Evolutionary conservation across 2,888 invertebrate genomes (phyloP).

Genomic region (Disparrhopalites patrizii): DNA sequence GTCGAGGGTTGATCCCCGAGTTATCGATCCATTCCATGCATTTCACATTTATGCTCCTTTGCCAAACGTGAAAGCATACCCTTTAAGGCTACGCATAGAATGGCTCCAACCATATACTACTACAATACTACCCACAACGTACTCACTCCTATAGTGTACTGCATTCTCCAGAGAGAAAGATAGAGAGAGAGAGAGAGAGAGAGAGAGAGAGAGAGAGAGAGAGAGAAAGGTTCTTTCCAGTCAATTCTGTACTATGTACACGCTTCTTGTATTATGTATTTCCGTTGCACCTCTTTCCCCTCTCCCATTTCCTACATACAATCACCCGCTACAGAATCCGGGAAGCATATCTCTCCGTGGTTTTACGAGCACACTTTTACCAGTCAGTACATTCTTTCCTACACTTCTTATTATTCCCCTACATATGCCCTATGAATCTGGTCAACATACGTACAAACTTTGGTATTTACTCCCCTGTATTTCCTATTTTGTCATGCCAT

Average conservation of each 20-base stretch:
- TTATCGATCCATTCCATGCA: conserved; percentile 19
- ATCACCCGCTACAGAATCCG: neutral
- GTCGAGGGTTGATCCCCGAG: conserved; percentile 21
- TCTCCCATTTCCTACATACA: neutral
- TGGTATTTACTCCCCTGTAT: neutral
- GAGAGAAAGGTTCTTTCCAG: too few species aligned
- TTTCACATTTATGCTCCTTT: neutral
- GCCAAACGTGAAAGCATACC: neutral
- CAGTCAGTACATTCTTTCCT: neutral
- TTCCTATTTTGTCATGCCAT: neutral
- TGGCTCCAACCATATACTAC: too few species aligned
- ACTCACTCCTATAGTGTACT: too few species aligned
- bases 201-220: too few species aligned
- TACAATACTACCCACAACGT: too few species aligned
- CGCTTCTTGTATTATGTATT: conserved; percentile 1
- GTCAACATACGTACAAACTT: too few species aligned
- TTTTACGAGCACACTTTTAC: neutral
- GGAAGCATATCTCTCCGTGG: neutral
- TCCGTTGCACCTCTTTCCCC: neutral
- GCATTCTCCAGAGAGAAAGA: too few species aligned
- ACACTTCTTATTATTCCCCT: too few species aligned
- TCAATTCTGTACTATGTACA: neutral
- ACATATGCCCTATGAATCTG: too few species aligned
- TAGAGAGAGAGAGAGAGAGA: too few species aligned
- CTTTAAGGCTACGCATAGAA: neutral